These are phyloP conservation scores for mouse (Mus musculus) DNA, from an alignment of 2,113 vertebrate genomes.

Conservation along the genomic window DNA sequence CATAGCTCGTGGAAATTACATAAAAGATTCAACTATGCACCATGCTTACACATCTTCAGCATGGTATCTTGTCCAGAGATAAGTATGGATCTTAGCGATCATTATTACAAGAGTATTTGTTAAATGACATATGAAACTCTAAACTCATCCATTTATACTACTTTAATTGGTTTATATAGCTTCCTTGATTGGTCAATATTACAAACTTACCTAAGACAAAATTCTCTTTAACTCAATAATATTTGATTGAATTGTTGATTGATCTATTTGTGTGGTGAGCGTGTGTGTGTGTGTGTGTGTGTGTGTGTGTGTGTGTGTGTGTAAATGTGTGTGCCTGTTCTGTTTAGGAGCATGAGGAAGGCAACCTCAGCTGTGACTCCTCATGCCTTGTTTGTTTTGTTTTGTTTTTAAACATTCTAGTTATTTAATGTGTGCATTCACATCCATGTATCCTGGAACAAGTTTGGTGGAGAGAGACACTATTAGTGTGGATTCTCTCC, in stretches of 20 bases:
- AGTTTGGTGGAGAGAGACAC: not conserved
- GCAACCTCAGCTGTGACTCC: no score
- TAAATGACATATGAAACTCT: constrained; percentile 26
- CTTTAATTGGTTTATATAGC: not conserved
- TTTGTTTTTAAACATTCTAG: not conserved
- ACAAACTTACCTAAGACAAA: constrained; percentile 13
- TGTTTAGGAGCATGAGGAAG: not conserved
- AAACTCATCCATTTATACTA: constrained; percentile 47
- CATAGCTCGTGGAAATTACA: not conserved
- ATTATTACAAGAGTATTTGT: constrained; percentile 45
- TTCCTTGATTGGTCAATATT: constrained; percentile 3
- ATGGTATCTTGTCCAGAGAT: not conserved
- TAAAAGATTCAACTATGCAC: constrained; percentile 30
- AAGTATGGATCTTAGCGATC: not conserved
- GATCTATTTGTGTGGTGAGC: not conserved
- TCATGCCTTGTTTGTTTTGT: no score
- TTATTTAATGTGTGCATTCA: not conserved
- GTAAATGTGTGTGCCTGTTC: not conserved
- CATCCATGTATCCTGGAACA: not conserved
- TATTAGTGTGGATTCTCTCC: not conserved
- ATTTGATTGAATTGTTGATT: not conserved
- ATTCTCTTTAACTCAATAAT: constrained; percentile 31
- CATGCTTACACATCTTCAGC: constrained; percentile 7
- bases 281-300: not conserved
- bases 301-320: not conserved